Conservation (phyloP, 2,888 invertebrate genomes). For the Agrochola litura region DNA sequence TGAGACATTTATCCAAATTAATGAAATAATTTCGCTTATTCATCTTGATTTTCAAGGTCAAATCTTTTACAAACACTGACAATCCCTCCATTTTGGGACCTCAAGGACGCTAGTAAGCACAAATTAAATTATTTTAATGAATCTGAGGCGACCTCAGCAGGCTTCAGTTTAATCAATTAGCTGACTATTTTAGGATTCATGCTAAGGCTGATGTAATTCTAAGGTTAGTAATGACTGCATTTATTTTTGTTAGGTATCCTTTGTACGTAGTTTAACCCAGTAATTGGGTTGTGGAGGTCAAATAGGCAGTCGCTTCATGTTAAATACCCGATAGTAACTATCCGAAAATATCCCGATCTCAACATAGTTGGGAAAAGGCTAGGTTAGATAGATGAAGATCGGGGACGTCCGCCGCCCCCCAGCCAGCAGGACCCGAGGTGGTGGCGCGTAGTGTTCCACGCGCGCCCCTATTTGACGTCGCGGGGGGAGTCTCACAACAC, state of each 20-base stretch:
- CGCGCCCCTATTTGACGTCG: too few relatives aligned
- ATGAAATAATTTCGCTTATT: neutral
- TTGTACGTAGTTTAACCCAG: too few relatives aligned
- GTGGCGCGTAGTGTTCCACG: too few relatives aligned
- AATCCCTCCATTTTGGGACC: conserved; percentile 28
- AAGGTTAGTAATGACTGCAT: conserved; percentile 13
- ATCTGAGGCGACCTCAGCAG: conserved; percentile 34
- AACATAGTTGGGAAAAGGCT: too few relatives aligned
- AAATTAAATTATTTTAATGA: conserved; percentile 56
- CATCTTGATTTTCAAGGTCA: neutral
- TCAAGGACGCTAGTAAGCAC: conserved; percentile 45
- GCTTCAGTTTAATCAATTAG: conserved; percentile 50
- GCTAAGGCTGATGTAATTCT: conserved; percentile 34
- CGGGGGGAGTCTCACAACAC: too few relatives aligned
- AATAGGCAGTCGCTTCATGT: too few relatives aligned
- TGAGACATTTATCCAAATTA: neutral
- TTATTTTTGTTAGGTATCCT: neutral
- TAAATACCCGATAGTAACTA: too few relatives aligned
- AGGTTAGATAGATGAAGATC: too few relatives aligned
- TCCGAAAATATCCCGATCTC: too few relatives aligned
- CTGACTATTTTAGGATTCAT: conserved; percentile 51
- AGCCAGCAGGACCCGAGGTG: too few relatives aligned
- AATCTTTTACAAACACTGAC: conserved; percentile 38
- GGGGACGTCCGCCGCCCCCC: too few relatives aligned
- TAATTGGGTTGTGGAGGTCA: too few relatives aligned